Conservation (phyloP, 2,797 vertebrate genomes). For the Eulemur albifrons region DNA sequence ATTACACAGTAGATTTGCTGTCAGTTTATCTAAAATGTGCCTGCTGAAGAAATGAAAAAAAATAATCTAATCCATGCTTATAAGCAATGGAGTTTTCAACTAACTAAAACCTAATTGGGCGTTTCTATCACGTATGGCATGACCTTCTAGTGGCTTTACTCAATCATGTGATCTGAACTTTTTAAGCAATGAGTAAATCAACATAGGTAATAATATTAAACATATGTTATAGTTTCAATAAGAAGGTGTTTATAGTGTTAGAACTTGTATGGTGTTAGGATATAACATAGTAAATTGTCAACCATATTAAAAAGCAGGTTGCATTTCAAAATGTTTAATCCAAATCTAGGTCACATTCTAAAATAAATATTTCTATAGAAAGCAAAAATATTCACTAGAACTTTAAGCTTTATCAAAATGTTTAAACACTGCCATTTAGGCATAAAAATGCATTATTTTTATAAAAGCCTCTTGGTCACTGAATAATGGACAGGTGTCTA, state of each 20-base stretch:
- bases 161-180: neutral
- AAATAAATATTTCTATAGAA: neutral
- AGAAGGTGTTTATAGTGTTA: neutral
- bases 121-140: neutral
- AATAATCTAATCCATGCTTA: neutral
- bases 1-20: neutral
- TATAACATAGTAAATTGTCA: neutral
- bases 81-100: neutral
- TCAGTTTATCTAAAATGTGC: neutral
- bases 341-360: neutral
- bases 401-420: neutral
- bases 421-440: neutral
- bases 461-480: neutral
- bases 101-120: neutral
- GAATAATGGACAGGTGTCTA: neutral
- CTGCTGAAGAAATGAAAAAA: neutral
- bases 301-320: neutral
- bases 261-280: neutral
- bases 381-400: neutral
- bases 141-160: neutral
- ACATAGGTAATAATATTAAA: neutral
- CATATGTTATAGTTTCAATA: neutral
- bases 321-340: constrained; percentile 20
- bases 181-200: neutral
- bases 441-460: neutral